Evolutionary conservation across 2,888 invertebrate species (phyloP), one percentile per base, ranked within the genome.

Genomic region (Noctua pronuba): DNA sequence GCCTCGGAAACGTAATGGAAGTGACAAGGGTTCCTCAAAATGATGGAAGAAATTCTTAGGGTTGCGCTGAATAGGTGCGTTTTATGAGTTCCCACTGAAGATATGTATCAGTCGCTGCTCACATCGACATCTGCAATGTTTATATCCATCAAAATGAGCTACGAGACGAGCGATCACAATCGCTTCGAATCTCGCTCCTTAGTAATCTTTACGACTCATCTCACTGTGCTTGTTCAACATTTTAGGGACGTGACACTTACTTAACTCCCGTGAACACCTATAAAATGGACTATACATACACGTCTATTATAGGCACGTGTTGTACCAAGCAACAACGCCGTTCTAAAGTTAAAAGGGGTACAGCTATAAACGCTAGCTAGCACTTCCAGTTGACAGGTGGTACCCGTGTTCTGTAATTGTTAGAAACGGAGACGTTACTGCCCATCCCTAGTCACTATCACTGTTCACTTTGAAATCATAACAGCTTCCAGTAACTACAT

Each of bases 21-120:
- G 94, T 95, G 96, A 96, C 95, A 95, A 96, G 96, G 96, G 95
- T 95, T 94, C 90, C 93, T 92, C 92, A 91, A 94, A 95, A 95
- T 95, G 95, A 95, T 95, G 91, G 93, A 94, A 95, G 94, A 94
- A 96, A 95, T 95, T 94, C 92, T 89, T 89, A 94, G 92, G 94
- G 94, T 92, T 92, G 89, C 90, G 86, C 88, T 91, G 89, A 88
- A 92, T 92, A 93, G 92, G 92, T 93, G 92, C 92, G 92, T 94
- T 95, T 96, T 95, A 95, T 94, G 93, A 94, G 91, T 90, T 88
- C 88, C 84, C 74, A 77, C 88, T 89, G 88, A 90, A 94, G 93
- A 95, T 95, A 90, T 91, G 90, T 92, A 94, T 94, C 95, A 92
- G 92, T 91, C 90, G 89, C 88, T 88, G 90, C 90, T 92, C 89